Conservation (phyloP, 2,797 vertebrate species). For the Sebastes melanostomus region DNA sequence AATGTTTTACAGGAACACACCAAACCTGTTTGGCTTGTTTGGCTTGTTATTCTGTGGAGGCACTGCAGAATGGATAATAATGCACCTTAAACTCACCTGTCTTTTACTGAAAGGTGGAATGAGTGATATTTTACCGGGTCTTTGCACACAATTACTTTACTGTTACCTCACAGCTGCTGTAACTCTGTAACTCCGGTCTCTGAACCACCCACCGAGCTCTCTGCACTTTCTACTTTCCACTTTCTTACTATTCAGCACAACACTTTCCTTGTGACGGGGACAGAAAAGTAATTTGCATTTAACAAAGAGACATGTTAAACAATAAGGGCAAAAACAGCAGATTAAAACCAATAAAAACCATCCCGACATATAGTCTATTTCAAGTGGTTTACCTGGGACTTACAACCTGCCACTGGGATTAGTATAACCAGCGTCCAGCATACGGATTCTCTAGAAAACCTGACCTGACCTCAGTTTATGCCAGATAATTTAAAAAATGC, state of each 20-base stretch:
- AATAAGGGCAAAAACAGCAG: background rate
- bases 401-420: background rate
- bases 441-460: background rate
- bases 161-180: background rate
- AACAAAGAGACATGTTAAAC: background rate
- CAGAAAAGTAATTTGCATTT: background rate
- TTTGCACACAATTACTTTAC: background rate
- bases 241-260: background rate
- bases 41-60: background rate
- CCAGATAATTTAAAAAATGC: background rate
- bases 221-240: background rate
- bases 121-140: background rate
- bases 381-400: background rate
- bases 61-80: background rate
- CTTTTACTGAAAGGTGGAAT: background rate
- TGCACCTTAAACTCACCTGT: background rate
- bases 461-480: background rate
- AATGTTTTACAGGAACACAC: background rate
- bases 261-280: background rate
- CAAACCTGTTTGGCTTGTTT: slow-evolving; percentile 45
- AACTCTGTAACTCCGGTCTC: background rate
- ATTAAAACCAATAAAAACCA: background rate
- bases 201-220: background rate
- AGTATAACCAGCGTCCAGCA: background rate
- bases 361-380: background rate